Base-by-base conservation (phyloP, 2,888 invertebrate species). In the Argyresthia albistria region DNA sequence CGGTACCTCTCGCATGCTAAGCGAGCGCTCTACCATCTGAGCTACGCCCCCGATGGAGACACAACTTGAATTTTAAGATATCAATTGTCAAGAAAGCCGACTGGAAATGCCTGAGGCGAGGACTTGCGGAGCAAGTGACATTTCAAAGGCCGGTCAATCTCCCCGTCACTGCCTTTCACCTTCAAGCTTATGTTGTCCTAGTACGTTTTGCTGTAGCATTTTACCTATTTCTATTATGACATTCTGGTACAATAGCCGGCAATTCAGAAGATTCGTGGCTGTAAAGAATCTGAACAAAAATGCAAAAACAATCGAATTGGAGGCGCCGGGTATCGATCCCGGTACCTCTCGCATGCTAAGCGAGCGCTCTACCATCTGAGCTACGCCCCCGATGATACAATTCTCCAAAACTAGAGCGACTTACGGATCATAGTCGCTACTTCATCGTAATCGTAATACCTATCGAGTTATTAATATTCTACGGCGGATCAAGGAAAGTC, bases 21-120 rank as follows among this genome's bases (percentile, higher is more conserved):
- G 87, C 84, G 86, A 86, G 86, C 86, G 86, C 86, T 86, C 86
- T 86, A 86, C 86, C 87, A 84, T 87, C 87, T 88, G 87, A 86
- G 84, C 86, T 86, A 86, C 88, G 83, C 82, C 87, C 83, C 82
- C 86, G 57, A 59, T 53, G 42, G 8, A 16, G 7, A 25, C 2
- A 42, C n/a, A 12, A 35, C 36, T 12, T 36, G n/a, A 50, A 50
- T 14, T 4, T 16, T 54, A 54, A 6, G 36, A 48, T 48, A 48
- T 36, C 36, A 43, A 12, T 43, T 46, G 2, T 46, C 35, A 25
- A 16, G 16, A 9, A 14, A 14, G 45, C 15, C 45, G 14, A 10
- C 14, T 16, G 14, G 16, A 45, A n/a, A 16, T 15, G 37, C 37
- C 36, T 9, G 14, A 35, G 37, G 37, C 37, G 14, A 48, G 48